Conservation (phyloP, 2,113 vertebrate species). For the Glaucomys volans region DNA sequence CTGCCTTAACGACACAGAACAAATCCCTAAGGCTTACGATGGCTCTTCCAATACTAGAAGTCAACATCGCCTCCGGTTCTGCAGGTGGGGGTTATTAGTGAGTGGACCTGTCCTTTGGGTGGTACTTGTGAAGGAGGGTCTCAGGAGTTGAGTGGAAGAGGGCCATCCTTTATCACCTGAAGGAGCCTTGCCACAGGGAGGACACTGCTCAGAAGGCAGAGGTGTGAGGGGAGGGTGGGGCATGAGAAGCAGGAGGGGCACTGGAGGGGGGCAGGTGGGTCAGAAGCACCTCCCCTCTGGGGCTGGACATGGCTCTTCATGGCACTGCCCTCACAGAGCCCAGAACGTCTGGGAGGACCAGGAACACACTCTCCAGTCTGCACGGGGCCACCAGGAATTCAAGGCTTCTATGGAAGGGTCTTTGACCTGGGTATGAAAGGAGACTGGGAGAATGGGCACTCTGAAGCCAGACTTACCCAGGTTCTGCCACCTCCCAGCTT, state of each 20-base stretch:
- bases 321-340: not conserved
- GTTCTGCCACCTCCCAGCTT: not conserved
- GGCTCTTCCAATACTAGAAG: not conserved
- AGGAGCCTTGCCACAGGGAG: not conserved
- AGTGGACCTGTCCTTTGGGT: not conserved
- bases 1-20: not conserved
- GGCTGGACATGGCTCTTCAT: rapidly evolving
- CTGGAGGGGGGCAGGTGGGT: too few species aligned
- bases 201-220: not conserved
- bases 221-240: rapidly evolving
- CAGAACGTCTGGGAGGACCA: rapidly evolving
- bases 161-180: not conserved
- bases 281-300: not conserved
- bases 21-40: too few species aligned
- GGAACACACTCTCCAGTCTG: not conserved
- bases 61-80: not conserved
- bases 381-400: rapidly evolving
- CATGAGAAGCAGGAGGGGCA: not conserved
- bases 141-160: not conserved
- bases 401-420: not conserved
- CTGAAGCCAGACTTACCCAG: not conserved
- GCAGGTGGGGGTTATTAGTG: rapidly evolving
- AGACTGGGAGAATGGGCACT: not conserved
- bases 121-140: not conserved
- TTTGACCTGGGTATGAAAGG: not conserved